phyloP scores from a whole-genome alignment of 2,888 invertebrate genomes.

The Nomada fucata region DNA sequence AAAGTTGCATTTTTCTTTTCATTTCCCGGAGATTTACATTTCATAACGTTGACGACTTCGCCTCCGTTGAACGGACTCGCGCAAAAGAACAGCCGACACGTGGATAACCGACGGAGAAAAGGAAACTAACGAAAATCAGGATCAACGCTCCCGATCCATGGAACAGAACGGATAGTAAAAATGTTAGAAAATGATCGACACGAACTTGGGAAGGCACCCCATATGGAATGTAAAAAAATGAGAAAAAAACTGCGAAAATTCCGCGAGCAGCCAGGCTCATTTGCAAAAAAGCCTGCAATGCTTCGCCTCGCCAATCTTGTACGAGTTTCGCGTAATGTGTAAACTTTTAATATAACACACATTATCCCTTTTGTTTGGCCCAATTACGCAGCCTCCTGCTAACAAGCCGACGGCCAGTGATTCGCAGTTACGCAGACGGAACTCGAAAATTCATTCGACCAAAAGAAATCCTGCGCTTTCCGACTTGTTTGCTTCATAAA shows the following conservation, averaged over 20 bases:
- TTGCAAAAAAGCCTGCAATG: slow-evolving; percentile 12
- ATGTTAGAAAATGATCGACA: no score
- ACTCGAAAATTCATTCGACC: slow-evolving; percentile 17
- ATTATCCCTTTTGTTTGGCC: slow-evolving; percentile 13
- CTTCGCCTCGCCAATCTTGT: not conserved
- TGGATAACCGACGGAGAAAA: not conserved
- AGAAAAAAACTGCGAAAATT: no score
- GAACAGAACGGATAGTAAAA: no score
- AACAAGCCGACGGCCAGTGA: slow-evolving; percentile 24
- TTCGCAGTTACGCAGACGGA: not conserved
- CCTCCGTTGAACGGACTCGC: not conserved
- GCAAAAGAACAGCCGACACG: not conserved
- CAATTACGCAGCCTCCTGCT: slow-evolving; percentile 17
- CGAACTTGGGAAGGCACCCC: not conserved
- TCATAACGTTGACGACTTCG: slow-evolving; percentile 26
- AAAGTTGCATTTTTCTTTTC: slow-evolving; percentile 39
- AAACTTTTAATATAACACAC: slow-evolving; percentile 27
- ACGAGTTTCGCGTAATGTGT: not conserved
- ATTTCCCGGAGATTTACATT: slow-evolving; percentile 41
- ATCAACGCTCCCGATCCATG: no score
- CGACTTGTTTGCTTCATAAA: slow-evolving; percentile 1
- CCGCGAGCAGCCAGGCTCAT: not conserved
- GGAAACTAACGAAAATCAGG: no score
- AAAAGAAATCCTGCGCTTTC: slow-evolving; percentile 10
- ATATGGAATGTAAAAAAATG: no score